Base-by-base conservation (phyloP, 1,140 invertebrate species). In the Diorhabda carinulata region DNA sequence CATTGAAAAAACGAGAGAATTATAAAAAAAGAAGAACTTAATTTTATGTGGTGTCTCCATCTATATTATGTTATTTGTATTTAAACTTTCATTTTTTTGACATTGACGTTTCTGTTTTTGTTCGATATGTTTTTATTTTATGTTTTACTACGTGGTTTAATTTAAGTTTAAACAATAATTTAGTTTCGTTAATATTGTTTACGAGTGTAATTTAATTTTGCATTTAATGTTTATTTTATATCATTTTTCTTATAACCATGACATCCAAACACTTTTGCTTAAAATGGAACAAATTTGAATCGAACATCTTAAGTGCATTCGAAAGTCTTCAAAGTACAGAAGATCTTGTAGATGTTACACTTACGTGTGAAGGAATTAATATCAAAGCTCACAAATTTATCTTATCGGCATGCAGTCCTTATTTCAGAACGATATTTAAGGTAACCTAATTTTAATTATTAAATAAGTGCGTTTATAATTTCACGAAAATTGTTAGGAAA, bases 211-310 rank as follows among this genome's bases (percentile, higher is more conserved):
- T 57, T 40, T 25, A 60, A 8, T 67, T 61, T 57, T 66, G 25
- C 61, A 68, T 64, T 64, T 64, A 68, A 62, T 61, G 57, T 56
- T 68, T 62, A 56, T 58, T 52, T 63, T 9, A 43, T 60, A 59
- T 42, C n/a, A 8, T 45, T 45, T 41, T 43, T 67, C 41, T 45
- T 56, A 47, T 69, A 70, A 76, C 66, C 73, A 80, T 80, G 79
- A 67, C 77, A 58, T 72, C 74, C 56, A 79, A 87, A 74, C 86
- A 87, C 70, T 88, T 86, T 78, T 87, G 86, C 76, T 79, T 88
- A 67, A 85, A 85, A 68, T 89, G 87, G 87, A 89, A 88, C 77
- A 87, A 87, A 74, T 87, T 88, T 77, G 83, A 86, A 71, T 79
- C 79, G n/a, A 87, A 85, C 76, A 82, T 88, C 62, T 76, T 85